phyloP scores from a whole-genome alignment of 37 sponge, comb jelly and placozoan genomes.

The Bolinopsis microptera region DNA sequence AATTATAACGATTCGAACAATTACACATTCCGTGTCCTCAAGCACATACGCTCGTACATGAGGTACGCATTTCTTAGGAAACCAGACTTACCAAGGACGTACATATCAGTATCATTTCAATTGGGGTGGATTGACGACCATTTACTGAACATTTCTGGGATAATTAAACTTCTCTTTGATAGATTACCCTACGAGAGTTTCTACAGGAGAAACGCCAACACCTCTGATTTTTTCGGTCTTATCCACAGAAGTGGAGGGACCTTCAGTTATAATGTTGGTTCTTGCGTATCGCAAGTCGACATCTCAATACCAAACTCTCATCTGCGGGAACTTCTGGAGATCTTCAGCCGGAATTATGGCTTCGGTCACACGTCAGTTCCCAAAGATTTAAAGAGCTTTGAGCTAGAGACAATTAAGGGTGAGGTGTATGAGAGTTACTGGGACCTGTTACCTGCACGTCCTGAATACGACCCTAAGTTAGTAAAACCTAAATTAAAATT shows the following conservation, averaged over 20 bases:
- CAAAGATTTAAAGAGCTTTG: not conserved
- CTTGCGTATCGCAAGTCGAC: not conserved
- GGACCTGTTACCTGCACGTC: not conserved
- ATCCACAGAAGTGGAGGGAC: not conserved
- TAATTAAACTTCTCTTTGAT: not conserved
- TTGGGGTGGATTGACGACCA: conserved; percentile 26
- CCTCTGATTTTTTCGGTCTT: not conserved
- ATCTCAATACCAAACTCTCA: conserved; percentile 16
- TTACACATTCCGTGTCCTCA: conserved; percentile 27
- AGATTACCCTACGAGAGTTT: conserved; percentile 42
- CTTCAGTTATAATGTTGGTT: not conserved
- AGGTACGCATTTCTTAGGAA: conserved; percentile 16
- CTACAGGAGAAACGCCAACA: not conserved
- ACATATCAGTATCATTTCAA: conserved; percentile 6
- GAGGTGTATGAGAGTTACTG: not conserved
- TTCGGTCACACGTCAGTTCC: conserved; percentile 11
- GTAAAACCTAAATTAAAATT: not conserved
- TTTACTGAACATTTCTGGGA: not conserved
- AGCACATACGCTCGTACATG: conserved; percentile 56
- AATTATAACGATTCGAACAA: conserved; percentile 3
- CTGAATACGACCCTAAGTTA: conserved; percentile 29
- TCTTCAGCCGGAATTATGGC: conserved; percentile 12
- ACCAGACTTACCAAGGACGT: not conserved
- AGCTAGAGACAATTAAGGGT: not conserved
- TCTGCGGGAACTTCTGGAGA: not conserved